phyloP scores from a whole-genome alignment of 2,797 vertebrate species.

The Spheniscus humboldti region DNA sequence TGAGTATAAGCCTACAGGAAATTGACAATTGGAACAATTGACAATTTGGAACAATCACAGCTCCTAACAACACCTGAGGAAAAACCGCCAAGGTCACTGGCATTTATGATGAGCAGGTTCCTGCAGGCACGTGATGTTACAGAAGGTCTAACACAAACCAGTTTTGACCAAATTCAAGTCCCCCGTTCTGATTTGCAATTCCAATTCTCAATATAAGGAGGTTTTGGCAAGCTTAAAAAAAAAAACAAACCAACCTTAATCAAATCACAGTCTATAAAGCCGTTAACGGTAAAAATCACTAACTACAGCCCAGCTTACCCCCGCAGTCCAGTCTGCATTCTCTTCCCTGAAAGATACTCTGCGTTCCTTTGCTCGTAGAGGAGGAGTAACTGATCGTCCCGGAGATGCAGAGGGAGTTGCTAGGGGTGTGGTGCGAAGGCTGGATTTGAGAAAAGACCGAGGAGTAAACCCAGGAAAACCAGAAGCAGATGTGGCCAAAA shows the following conservation, averaged over 20 bases:
- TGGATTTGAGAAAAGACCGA: slow-evolving; percentile 92
- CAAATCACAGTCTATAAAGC: neutral
- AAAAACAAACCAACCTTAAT: neutral
- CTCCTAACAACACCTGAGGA: too few relatives aligned
- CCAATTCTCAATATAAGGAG: too few relatives aligned
- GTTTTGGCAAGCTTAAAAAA: too few relatives aligned
- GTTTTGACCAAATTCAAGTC: too few relatives aligned
- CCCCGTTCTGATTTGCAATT: too few relatives aligned
- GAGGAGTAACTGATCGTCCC: slow-evolving; percentile 85
- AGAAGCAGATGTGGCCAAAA: slow-evolving; percentile 78
- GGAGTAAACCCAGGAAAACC: slow-evolving; percentile 88
- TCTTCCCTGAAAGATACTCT: slow-evolving; percentile 90
- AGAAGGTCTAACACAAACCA: too few relatives aligned
- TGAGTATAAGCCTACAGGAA: too few relatives aligned
- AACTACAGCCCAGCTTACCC: slow-evolving; percentile 73
- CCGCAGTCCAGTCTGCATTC: slow-evolving; percentile 78
- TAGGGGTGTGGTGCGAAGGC: slow-evolving; percentile 86
- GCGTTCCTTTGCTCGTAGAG: slow-evolving; percentile 82
- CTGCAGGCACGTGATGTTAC: too few relatives aligned
- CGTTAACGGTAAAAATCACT: neutral
- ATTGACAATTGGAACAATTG: too few relatives aligned
- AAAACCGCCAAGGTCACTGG: too few relatives aligned
- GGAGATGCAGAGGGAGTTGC: slow-evolving; percentile 90
- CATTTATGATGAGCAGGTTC: too few relatives aligned
- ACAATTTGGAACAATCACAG: too few relatives aligned